A percentile compares a stretch with the other conserved stretches of the same genome.
phyloP scores from a whole-genome alignment of 1,140 invertebrate genomes.

The Paraescarpia echinospica region DNA sequence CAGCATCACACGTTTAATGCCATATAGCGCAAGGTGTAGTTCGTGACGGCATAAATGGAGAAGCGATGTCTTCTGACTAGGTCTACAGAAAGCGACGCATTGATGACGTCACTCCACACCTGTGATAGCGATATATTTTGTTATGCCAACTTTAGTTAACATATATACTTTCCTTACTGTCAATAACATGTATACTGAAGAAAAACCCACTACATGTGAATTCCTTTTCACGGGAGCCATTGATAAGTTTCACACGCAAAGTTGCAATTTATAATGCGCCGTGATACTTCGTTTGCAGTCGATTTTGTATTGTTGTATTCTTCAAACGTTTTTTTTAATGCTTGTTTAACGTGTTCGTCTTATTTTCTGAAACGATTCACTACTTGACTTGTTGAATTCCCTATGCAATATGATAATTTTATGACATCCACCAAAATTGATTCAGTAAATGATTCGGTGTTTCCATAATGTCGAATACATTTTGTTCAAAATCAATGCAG shows the following conservation, averaged over 20 bases:
- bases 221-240: neutral
- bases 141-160: neutral
- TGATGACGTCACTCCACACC: neutral
- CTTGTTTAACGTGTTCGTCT: neutral
- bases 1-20: neutral
- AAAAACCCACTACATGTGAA: neutral
- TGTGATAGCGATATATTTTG: neutral
- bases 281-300: neutral
- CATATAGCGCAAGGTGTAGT: neutral
- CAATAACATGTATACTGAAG: neutral
- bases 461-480: neutral
- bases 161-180: neutral
- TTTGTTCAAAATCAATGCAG: too few species aligned
- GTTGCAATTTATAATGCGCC: neutral
- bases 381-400: neutral
- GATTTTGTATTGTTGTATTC: neutral
- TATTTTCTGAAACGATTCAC: neutral
- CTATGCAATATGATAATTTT: neutral
- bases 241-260: neutral
- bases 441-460: neutral
- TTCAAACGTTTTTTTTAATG: neutral
- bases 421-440: neutral
- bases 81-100: neutral
- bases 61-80: neutral
- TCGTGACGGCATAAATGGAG: neutral